These are phyloP conservation scores for Prunella strophiata DNA, from an alignment of 2,797 vertebrate genomes.

Conservation along the genomic window DNA sequence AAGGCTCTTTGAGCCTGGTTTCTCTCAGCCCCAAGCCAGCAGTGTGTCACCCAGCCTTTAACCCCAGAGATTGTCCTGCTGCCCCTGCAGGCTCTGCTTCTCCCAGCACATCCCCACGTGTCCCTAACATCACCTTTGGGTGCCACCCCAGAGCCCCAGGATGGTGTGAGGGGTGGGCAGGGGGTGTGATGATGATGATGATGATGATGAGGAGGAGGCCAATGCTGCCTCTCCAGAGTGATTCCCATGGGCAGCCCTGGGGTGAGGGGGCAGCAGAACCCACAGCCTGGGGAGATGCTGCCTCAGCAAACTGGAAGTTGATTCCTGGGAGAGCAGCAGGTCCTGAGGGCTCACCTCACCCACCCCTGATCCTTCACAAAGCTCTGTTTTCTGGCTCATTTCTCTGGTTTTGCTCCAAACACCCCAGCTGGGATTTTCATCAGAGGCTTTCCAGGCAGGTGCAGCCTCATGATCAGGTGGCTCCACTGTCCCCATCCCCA, in stretches of 20 bases:
- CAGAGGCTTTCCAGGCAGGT: accelerated
- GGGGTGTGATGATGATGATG: accelerated
- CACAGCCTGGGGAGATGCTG: accelerated
- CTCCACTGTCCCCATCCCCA: not conserved
- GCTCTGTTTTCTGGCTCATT: accelerated
- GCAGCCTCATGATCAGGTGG: accelerated
- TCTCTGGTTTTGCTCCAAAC: not conserved
- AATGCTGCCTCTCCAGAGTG: not conserved
- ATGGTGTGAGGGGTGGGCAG: not conserved
- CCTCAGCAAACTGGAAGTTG: not conserved
- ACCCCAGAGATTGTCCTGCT: accelerated
- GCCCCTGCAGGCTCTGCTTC: accelerated
- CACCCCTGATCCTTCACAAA: not conserved
- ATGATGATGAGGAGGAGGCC: not conserved
- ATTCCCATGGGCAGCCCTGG: not conserved
- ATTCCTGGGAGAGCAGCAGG: not conserved
- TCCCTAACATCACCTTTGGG: not conserved
- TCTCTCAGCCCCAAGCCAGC: not conserved
- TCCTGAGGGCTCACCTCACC: accelerated
- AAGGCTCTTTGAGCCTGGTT: not conserved
- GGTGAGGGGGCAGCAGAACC: not conserved
- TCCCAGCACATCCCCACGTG: accelerated
- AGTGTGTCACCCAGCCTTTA: not conserved
- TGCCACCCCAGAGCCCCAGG: not conserved
- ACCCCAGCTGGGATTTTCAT: not conserved